Base-by-base conservation (phyloP, 2,113 vertebrate genomes). In the Corvus cornix region DNA sequence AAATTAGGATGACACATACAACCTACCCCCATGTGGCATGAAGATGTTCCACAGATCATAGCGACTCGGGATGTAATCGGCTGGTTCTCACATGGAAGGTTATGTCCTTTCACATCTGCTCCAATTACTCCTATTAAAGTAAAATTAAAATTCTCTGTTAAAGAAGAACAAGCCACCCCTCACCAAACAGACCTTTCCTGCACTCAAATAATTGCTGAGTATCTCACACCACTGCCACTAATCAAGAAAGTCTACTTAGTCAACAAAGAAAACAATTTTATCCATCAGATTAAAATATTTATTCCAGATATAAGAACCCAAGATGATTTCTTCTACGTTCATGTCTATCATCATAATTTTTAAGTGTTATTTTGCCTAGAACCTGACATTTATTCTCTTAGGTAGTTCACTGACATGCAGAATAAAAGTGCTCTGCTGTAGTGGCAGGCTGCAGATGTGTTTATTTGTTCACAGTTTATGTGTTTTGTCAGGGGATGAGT, bases 21-120 rank as follows among this genome's bases (percentile, higher is more conserved):
- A 98, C 99, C 98, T 96, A 99, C 99, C 95, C 98, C 99, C 99
- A 99, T 99, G 98, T 99, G 99, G 97, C 99, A 99, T 5, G 99
- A 99, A 39, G 99, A 99, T 23, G 99, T 99, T 94, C 99, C 99
- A 93, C 99, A 99, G 97, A 99, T 99, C 97, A 99, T 75, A 35
- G 99, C 99, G 93, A 99, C 62, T 43, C 99, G 98, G 35, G 99
- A 98, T 1, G 98, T 99, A 97, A 99, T 97, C 18, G 99, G 98
- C 94, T 97, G 98, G 66, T 98, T 97, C 94, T 99, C 99, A 96
- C 99, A 99, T 6, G 98, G 97, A 31, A 99, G 97, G 74, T 97
- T 94, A 7, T 98, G 97, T 84, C 99, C 99, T 89, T 94, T 98
- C 68, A 99, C 98, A 90, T 99, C 98, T 93, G 99, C 99, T 90